Base-by-base conservation (phyloP, 2,888 invertebrate genomes). In the Eristalis intricaria region DNA sequence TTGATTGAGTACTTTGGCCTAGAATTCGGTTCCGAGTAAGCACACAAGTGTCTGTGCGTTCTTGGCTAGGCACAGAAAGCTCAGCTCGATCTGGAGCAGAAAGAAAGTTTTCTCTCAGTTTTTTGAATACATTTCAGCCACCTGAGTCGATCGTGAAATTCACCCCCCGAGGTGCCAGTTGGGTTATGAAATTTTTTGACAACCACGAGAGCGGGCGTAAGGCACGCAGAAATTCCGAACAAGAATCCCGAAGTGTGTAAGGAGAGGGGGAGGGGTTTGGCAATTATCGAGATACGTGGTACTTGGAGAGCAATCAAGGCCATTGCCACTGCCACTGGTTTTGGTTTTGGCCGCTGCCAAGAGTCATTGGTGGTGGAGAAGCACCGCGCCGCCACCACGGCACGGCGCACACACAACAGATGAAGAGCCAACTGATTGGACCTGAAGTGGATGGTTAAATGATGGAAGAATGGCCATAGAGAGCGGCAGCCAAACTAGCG, bases 1-100 rank as follows among this genome's bases (percentile, higher is more conserved):
- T 73, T 91, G 91, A 91, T 91, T 88, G 91, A 91, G 91, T 91
- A 89, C 89, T 89, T 90, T 90, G 89, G 79, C 88, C 89, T 89
- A 90, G 89, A 90, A 90, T 90, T 89, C 73, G 23, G 63, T 22
- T 5, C 35, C 32, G 22, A 71, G 63, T 35, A 77, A 63, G 69
- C 43, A 60, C 50, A 43, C 58, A 23, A 58, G 58, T 7, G 8
- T 19, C 50, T 19, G 50, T 4, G 38, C 11, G 38, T 35, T 2
- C 40, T n/a, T 32, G 60, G 61, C 50, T 29, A 70, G 56, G 38
- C 40, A 15, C 66, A 61, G 60, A 63, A 74, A 69, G 63, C 74
- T 69, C 40, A 63, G 43, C 32, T 32, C 40, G 50, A 81, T 38
- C 63, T 69, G 69, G 81, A 81, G 81, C 74, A 74, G 81, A 75